Evolutionary conservation across 2,113 vertebrate genomes (phyloP).

Genomic region (Oryzias woworae): DNA sequence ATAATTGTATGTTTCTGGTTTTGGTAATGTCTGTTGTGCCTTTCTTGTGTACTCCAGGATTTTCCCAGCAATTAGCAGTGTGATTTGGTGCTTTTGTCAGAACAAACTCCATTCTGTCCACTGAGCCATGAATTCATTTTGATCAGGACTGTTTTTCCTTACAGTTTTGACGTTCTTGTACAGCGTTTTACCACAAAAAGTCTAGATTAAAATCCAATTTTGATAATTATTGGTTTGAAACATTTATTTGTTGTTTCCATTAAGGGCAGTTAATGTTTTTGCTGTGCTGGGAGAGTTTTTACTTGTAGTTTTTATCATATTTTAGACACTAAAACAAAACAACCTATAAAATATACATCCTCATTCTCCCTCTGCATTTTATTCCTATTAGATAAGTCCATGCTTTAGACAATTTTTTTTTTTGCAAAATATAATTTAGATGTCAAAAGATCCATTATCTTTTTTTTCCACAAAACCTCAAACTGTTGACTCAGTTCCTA

Average conservation of each 20-base stretch:
- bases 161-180: not conserved
- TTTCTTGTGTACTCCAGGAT: not conserved
- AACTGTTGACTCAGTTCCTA: not conserved
- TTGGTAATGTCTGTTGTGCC: not conserved
- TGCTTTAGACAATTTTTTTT: not conserved
- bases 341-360: too few species aligned
- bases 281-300: too few species aligned
- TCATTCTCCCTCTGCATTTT: too few species aligned
- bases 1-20: not conserved
- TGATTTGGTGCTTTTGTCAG: slow-evolving; percentile 30
- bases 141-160: slow-evolving; percentile 6
- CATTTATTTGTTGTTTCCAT: too few species aligned
- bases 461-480: not conserved
- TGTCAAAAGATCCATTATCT: not conserved
- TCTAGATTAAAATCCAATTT: too few species aligned
- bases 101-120: slow-evolving; percentile 18
- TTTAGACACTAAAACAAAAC: too few species aligned
- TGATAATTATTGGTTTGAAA: too few species aligned
- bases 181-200: not conserved
- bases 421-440: not conserved
- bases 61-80: slow-evolving; percentile 17
- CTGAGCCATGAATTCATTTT: slow-evolving; percentile 31
- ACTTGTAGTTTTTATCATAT: too few species aligned
- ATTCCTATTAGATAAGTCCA: slow-evolving; percentile 10
- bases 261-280: too few species aligned